Percentiles rank a stretch among this genome's conserved stretches.
phyloP scores from a whole-genome alignment of 2,797 vertebrate species.

The Selene dorsalis region DNA sequence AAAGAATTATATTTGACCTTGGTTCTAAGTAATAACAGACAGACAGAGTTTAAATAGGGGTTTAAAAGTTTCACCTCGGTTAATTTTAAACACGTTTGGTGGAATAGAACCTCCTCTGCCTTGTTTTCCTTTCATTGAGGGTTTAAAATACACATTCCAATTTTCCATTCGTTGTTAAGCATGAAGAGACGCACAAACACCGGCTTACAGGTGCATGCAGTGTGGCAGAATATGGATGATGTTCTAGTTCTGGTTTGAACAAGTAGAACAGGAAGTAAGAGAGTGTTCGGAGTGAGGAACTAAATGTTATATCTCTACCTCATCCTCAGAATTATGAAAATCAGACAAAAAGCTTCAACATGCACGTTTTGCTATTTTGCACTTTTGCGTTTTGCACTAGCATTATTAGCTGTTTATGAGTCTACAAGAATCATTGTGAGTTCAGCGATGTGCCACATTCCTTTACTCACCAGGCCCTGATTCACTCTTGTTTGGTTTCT shows the following conservation, averaged over 20 bases:
- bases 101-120: neutral
- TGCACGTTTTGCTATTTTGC: neutral
- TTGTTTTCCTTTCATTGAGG: neutral
- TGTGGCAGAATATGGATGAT: slow-evolving; percentile 15
- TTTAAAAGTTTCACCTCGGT: too few relatives aligned
- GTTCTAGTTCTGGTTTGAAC: neutral
- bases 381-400: too few relatives aligned
- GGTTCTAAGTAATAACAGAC: too few relatives aligned
- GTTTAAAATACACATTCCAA: slow-evolving; percentile 11
- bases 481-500: neutral
- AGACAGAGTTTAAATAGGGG: too few relatives aligned
- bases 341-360: neutral
- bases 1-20: too few relatives aligned
- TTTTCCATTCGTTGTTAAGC: neutral
- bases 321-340: neutral
- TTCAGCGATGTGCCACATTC: neutral
- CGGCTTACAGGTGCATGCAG: neutral
- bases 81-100: too few relatives aligned
- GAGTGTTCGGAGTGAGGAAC: neutral
- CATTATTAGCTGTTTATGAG: neutral
- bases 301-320: neutral
- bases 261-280: neutral
- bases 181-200: slow-evolving; percentile 2
- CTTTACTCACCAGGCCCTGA: neutral
- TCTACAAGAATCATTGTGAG: neutral